Percentiles rank a stretch among this genome's conserved stretches.
Conservation (phyloP, 2,888 invertebrate genomes). For the Dynastes tityus region DNA sequence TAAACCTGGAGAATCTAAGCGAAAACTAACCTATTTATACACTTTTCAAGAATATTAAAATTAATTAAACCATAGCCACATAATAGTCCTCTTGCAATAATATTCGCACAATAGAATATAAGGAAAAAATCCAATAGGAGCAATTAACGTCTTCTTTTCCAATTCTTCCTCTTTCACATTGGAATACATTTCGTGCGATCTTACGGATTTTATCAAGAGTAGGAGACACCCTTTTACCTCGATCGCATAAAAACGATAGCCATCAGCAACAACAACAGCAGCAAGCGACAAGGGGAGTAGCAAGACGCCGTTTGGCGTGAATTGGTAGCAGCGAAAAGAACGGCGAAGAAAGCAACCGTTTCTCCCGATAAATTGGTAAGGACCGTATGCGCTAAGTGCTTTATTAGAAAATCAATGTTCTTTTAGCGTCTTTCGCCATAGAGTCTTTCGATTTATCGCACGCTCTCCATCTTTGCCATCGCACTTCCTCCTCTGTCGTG, state of each 20-base stretch:
- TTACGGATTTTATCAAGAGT: not conserved
- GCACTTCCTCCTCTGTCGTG: not conserved
- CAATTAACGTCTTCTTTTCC: not conserved
- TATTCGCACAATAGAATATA: not conserved
- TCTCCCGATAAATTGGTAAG: slow-evolving; percentile 51
- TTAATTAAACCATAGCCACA: too few relatives aligned
- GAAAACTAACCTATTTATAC: too few relatives aligned
- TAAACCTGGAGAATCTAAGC: too few relatives aligned
- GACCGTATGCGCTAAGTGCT: slow-evolving; percentile 50
- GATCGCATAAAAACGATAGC: not conserved
- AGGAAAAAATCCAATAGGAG: not conserved
- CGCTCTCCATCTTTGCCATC: slow-evolving; percentile 16
- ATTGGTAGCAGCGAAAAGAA: not conserved
- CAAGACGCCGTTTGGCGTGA: too few relatives aligned
- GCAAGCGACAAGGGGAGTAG: too few relatives aligned
- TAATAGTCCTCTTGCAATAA: too few relatives aligned
- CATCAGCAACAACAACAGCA: not conserved
- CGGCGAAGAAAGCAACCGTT: not conserved
- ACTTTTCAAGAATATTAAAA: too few relatives aligned
- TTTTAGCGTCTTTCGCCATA: slow-evolving; percentile 51
- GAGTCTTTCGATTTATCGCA: slow-evolving; percentile 39
- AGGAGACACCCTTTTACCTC: not conserved
- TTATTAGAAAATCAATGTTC: slow-evolving; percentile 55
- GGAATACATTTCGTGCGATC: not conserved
- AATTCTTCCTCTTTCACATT: not conserved